Evolutionary conservation across 2,888 invertebrate species (phyloP), one percentile per base, ranked within the genome.

Genomic region (Cryptophagus acutangulus): DNA sequence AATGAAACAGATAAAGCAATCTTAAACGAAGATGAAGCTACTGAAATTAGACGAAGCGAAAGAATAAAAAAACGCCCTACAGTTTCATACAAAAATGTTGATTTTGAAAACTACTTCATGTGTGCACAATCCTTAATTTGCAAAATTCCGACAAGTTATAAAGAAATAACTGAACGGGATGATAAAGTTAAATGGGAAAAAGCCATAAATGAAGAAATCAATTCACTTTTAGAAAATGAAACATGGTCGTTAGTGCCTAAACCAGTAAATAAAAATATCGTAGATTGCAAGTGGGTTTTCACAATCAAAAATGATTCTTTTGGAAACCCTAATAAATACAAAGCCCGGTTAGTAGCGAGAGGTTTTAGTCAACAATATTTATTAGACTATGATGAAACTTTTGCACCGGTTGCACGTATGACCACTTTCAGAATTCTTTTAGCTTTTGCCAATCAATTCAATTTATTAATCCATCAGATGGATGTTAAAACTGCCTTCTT

Each of bases 401-500:
- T 38, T 38, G 38, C 38, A 13, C 38, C 33, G 10, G 38, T 38
- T 12, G 38, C 38, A 24, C n/a, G 38, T 9, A 31, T 38, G n/a
- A 14, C 38, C 10, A 33, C 20, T 10, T 38, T 38, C 28, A 31
- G 38, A 33, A 14, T 31, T 31, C 2, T 45, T 3, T 9, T 45
- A 17, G 35, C 31, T 17, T 38, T 45, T 36, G 35, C 45, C 9
- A 45, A 45, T 43, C 39, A 43, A 16, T 33, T 16, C 28, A 33
- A 43, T 45, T 33, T 45, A 13, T 16, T 33, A 13, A 25, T 46
- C n/a, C 43, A 46, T 36, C 40, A 40, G 28, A 42, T 45, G 41
- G 41, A 41, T 16, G 36, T 41, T 9, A 41, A 41, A 38, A 38
- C 41, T n/a, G 41, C 41, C 2, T 41, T 41, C 14, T 17, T 41